Conservation (phyloP, 1,140 invertebrate species). For the Pseudomyrmex concolor region DNA sequence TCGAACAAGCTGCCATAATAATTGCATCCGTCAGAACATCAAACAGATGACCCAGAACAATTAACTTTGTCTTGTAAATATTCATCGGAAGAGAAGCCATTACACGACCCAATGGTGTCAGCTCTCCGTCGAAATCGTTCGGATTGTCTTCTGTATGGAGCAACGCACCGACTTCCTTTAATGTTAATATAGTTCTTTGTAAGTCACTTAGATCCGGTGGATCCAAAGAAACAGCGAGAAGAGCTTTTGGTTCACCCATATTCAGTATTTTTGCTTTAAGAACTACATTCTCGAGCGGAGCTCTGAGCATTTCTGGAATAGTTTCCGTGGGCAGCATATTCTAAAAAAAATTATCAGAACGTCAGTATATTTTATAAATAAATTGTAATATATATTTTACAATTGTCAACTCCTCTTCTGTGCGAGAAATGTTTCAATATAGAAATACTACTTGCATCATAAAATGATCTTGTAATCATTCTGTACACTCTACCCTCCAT, state of each 20-base stretch:
- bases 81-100: slow-evolving; percentile 94
- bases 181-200: slow-evolving; percentile 90
- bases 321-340: slow-evolving; percentile 85
- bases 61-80: slow-evolving; percentile 92
- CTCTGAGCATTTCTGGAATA: slow-evolving; percentile 91
- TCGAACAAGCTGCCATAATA: slow-evolving; percentile 95
- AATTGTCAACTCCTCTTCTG: not conserved
- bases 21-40: slow-evolving; percentile 93
- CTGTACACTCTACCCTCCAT: slow-evolving; percentile 94
- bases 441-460: slow-evolving; percentile 85
- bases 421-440: not conserved
- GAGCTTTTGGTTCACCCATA: slow-evolving; percentile 92
- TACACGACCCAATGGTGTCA: slow-evolving; percentile 94
- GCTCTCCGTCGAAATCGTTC: slow-evolving; percentile 91
- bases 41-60: slow-evolving; percentile 95
- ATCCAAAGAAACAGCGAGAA: slow-evolving; percentile 94
- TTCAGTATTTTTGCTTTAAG: slow-evolving; percentile 93
- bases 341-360: slow-evolving; percentile 20
- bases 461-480: slow-evolving; percentile 91
- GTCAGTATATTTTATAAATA: slow-evolving; percentile 2
- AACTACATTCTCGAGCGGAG: slow-evolving; percentile 93
- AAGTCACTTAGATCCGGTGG: slow-evolving; percentile 95
- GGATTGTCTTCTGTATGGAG: slow-evolving; percentile 86
- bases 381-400: slow-evolving; percentile 13
- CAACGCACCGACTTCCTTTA: slow-evolving; percentile 95